Percentiles rank a stretch among this genome's conserved stretches.
These are phyloP conservation scores for Epizoanthus stellaris DNA, from an alignment of 92 coral and sea anemone genomes.

Conservation along the genomic window DNA sequence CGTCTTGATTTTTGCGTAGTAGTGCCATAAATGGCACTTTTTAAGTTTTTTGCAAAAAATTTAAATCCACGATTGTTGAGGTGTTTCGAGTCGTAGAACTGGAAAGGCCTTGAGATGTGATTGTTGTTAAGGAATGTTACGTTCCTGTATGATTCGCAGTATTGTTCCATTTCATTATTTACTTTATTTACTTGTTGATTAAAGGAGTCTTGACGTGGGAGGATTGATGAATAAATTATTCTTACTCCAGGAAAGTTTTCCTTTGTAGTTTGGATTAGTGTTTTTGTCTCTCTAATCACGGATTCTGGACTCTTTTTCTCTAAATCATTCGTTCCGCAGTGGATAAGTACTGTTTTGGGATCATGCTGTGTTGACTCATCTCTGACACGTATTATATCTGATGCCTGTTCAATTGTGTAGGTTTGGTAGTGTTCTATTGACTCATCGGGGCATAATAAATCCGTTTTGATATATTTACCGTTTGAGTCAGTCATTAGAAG, in stretches of 20 bases:
- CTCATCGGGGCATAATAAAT: conserved; percentile 22
- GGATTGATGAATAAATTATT: conserved; percentile 8
- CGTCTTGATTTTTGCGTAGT: conserved; percentile 13
- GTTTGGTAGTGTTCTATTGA: not conserved
- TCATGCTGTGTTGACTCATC: not conserved
- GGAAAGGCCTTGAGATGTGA: conserved; percentile 21
- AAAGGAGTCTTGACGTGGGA: conserved; percentile 37
- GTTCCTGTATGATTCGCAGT: conserved; percentile 18
- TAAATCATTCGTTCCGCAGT: conserved; percentile 49
- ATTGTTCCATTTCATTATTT: conserved; percentile 24
- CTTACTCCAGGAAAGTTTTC: conserved; percentile 10
- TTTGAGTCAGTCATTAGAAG: conserved; percentile 30
- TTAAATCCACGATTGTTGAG: conserved; percentile 38
- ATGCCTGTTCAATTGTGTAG: conserved; percentile 8
- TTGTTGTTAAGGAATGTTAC: conserved; percentile 27
- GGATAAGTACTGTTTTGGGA: conserved; percentile 33
- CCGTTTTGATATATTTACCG: conserved; percentile 25
- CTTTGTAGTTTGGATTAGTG: conserved; percentile 2
- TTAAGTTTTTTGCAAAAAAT: conserved; percentile 47
- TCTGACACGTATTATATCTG: not conserved
- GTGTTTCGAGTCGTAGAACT: conserved; percentile 35
- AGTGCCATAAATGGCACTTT: conserved; percentile 48
- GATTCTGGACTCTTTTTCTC: conserved; percentile 9
- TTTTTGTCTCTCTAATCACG: conserved; percentile 14
- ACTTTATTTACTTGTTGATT: conserved; percentile 30